Evolutionary conservation across 2,113 vertebrate species (phyloP), one percentile per base, ranked within the genome.

Genomic region (Andinoacara biseriatus): DNA sequence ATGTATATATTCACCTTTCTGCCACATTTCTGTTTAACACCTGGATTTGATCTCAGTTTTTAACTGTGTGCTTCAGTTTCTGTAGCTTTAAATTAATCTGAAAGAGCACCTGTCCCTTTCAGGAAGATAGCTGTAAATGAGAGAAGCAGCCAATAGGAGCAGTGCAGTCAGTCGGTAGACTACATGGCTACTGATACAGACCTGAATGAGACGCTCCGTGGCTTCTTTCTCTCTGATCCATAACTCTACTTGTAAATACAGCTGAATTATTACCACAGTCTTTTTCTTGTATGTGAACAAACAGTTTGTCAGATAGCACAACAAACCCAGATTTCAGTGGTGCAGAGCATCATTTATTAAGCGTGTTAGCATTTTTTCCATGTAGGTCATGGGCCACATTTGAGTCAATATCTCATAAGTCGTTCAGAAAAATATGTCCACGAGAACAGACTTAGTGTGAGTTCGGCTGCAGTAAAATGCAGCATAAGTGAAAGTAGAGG

Each of bases 81-180:
- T 72, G 17, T n/a, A 52, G 24, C 49, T 3, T 52, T 26, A 3
- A 20, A 72, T 0, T 52, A 5, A 5, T 31, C 43, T 20, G 43
- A 43, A 49, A 20, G 24, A 20, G 43, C 24, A 72, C 24, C 65
- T 52, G 65, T 29, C 43, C 10, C 43, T 31, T 20, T 72, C 65
- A 52, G 43, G 43, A 14, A 72, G 65, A 72, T 8, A 40, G 13
- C 24, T 52, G 24, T 31, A 26, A 72, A 29, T 20, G 65, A 69
- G 15, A 52, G 43, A 26, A 5, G 65, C 65, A 72, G 65, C 49
- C 65, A 72, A 72, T 31, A 20, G 65, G 65, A 52, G 24, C 65
- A 31, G 65, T 29, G 43, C 43, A 69, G 43, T 72, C 24, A 3
- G 43, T 72, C 46, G 52, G 65, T 69, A 5, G 43, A 72, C 43